Percentiles rank a stretch among this genome's conserved stretches.
These are phyloP conservation scores for Drosophila cardini DNA, from an alignment of 1,140 invertebrate genomes.

Conservation along the genomic window DNA sequence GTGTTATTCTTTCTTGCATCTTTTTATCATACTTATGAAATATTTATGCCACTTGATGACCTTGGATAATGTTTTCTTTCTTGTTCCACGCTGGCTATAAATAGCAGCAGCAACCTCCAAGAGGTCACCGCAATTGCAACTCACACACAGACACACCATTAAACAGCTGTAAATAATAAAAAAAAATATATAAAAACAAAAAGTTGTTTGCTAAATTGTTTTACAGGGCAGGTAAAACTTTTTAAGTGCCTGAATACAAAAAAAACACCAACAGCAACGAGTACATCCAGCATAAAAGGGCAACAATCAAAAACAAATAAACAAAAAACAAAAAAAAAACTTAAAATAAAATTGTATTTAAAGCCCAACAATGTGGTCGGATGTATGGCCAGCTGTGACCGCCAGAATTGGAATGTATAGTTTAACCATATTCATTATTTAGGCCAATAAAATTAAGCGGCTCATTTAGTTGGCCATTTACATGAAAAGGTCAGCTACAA, in stretches of 20 bases:
- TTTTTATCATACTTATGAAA: slow-evolving; percentile 51
- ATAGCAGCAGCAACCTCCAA: slow-evolving; percentile 66
- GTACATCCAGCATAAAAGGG: slow-evolving; percentile 32
- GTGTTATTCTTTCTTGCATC: neutral
- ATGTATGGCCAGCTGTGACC: slow-evolving; percentile 51
- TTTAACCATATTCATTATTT: slow-evolving; percentile 69
- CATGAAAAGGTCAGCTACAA: slow-evolving; percentile 57
- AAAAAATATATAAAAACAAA: slow-evolving; percentile 55
- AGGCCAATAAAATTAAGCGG: slow-evolving; percentile 71
- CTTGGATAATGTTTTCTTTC: slow-evolving; percentile 63
- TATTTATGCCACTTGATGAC: slow-evolving; percentile 69
- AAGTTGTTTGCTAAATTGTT: slow-evolving; percentile 57
- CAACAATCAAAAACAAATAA: slow-evolving; percentile 15
- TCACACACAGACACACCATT: slow-evolving; percentile 16
- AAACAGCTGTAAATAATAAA: slow-evolving; percentile 57
- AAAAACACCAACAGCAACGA: slow-evolving; percentile 26
- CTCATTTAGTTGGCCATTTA: slow-evolving; percentile 57
- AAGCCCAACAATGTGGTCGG: slow-evolving; percentile 46
- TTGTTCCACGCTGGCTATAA: slow-evolving; percentile 59
- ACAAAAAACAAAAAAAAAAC: slow-evolving; percentile 14
- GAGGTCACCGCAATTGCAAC: slow-evolving; percentile 63
- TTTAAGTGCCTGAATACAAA: slow-evolving; percentile 41
- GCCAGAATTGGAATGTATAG: slow-evolving; percentile 49
- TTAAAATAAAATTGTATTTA: slow-evolving; percentile 37
- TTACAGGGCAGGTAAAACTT: slow-evolving; percentile 50